Base-by-base conservation (phyloP, 1,140 invertebrate genomes). In the Lasioglossum baleicum region DNA sequence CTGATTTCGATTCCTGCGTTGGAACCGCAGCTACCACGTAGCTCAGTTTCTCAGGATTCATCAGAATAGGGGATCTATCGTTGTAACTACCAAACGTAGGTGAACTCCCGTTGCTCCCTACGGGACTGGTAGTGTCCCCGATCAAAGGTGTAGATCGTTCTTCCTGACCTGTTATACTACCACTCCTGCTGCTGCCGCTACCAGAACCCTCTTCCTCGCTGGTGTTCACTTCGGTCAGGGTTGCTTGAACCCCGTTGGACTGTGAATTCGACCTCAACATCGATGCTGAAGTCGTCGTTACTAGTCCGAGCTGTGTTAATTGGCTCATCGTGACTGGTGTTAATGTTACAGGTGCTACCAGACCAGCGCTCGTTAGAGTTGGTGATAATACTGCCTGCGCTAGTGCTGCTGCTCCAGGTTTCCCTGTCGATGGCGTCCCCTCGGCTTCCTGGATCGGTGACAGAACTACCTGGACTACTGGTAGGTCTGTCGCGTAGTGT, bases 401-500 rank as follows among this genome's bases (percentile, higher is more conserved):
- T 60, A 96, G 89, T 0, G 96, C 96, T 0, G 95, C 94, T 0
- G 95, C 95, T 1, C 95, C 95, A 0, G 95, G 94, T 82, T 95
- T 95, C 0, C 95, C 95, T 2, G 95, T 94, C 82, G 95, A 94
- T 22, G 96, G 93, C 20, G 95, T 96, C 56, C 95, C 95, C 82
- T 97, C 96, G 0, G 92, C 82, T 76, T 93, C 96, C 91, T 96
- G 94, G 76, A 97, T 97, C 1, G 96, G 96, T 4, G 96, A 97
- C 31, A 97, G 91, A 2, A 97, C 95, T 22, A 97, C 96, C 87
- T 96, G 95, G 3, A 96, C 94, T 0, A 96, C 95, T 2, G 96
- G 95, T n/a, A 96, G 91, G 76, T 96, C 95, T 22, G 94, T 94
- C 58, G 94, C 93, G 84, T 96, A 95, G 60, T 94, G 89, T 6